Evolutionary conservation across 2,113 vertebrate genomes (phyloP).

Genomic region (Entomyzon cyanotis): DNA sequence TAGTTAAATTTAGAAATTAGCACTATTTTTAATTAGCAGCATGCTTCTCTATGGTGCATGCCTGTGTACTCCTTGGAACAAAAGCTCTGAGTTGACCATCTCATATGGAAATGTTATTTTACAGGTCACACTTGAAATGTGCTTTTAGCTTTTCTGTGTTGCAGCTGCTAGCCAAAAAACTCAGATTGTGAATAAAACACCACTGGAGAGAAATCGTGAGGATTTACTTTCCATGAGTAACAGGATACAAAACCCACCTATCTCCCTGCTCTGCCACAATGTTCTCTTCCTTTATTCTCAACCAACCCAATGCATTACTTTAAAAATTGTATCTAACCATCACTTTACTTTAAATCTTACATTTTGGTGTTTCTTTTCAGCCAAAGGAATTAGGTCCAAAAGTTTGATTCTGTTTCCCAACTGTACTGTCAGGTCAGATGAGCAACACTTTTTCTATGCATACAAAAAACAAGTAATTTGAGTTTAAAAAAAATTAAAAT

Average conservation of each 20-base stretch:
- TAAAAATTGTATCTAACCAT: background rate
- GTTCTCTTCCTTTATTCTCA: background rate
- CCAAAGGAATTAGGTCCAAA: background rate
- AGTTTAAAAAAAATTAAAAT: background rate
- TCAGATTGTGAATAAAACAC: background rate
- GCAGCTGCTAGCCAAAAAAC: background rate
- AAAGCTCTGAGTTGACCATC: background rate
- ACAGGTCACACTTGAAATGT: background rate
- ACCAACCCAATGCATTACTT: accelerated
- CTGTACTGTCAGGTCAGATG: accelerated
- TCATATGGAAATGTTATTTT: background rate
- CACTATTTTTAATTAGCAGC: background rate
- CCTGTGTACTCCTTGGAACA: background rate
- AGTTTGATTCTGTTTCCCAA: background rate
- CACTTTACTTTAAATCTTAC: background rate
- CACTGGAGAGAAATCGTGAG: accelerated
- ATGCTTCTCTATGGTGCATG: background rate
- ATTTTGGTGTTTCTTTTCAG: background rate
- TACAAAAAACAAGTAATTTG: background rate
- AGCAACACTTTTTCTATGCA: accelerated
- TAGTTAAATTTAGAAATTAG: background rate
- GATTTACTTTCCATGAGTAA: background rate
- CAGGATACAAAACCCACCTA: background rate
- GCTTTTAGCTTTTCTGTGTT: background rate
- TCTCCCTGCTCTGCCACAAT: accelerated